These are phyloP conservation scores for Hesperia comma DNA, from an alignment of 2,888 invertebrate genomes.

Conservation along the genomic window DNA sequence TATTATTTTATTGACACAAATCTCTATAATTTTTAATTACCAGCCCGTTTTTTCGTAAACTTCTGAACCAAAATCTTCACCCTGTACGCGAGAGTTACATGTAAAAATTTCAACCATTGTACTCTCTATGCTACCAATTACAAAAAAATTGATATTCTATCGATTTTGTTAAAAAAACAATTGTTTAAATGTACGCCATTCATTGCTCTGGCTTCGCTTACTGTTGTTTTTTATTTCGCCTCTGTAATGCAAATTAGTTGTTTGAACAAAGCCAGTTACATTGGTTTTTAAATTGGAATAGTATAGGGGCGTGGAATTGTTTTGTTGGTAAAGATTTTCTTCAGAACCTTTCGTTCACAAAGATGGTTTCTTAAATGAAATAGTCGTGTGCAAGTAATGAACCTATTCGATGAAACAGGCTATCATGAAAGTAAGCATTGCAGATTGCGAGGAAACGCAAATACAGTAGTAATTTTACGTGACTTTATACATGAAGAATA, in stretches of 20 bases:
- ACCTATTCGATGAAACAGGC: too few relatives aligned
- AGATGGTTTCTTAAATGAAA: too few relatives aligned
- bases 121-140: neutral
- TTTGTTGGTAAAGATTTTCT: neutral
- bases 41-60: too few relatives aligned
- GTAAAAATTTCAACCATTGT: neutral
- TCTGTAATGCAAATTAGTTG: conserved; percentile 17
- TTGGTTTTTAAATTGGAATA: conserved; percentile 20
- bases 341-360: neutral
- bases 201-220: neutral
- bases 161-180: conserved; percentile 7
- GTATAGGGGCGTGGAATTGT: neutral
- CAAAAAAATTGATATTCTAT: conserved; percentile 4
- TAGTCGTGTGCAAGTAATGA: too few relatives aligned
- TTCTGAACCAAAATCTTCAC: too few relatives aligned
- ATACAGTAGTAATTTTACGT: too few relatives aligned
- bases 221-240: conserved; percentile 1
- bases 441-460: too few relatives aligned
- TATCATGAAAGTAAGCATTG: too few relatives aligned
- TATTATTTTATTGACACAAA: too few relatives aligned
- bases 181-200: conserved; percentile 8
- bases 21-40: too few relatives aligned
- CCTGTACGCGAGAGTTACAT: too few relatives aligned
- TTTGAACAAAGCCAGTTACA: conserved; percentile 11
- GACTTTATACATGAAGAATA: too few relatives aligned